Percentiles rank a stretch among this genome's conserved stretches.
Conservation (phyloP, 2,888 invertebrate species). For the Agrenia bidenticulata region DNA sequence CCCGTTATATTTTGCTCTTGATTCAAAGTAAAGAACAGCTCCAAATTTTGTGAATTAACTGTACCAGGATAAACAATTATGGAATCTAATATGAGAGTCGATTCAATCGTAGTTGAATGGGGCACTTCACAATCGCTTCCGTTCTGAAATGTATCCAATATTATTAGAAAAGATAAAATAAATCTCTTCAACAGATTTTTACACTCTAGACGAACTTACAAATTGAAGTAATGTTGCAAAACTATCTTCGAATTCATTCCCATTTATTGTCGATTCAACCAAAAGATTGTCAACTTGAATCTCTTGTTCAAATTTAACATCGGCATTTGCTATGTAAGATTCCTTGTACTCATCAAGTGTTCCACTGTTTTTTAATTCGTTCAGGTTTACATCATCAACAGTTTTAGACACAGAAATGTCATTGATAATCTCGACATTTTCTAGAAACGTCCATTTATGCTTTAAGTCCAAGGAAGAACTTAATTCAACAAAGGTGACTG, state of each 20-base stretch:
- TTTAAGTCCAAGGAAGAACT: not conserved
- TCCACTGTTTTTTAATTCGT: conserved; percentile 29
- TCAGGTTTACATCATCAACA: conserved; percentile 39
- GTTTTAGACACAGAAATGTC: conserved; percentile 27
- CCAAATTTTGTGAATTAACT: conserved; percentile 28
- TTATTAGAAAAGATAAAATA: conserved; percentile 15
- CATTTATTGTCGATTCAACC: conserved; percentile 35
- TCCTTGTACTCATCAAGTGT: conserved; percentile 20
- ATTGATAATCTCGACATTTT: conserved; percentile 22
- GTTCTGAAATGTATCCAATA: conserved; percentile 25
- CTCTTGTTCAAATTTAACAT: conserved; percentile 35
- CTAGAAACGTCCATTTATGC: conserved; percentile 32
- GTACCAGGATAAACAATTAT: conserved; percentile 20
- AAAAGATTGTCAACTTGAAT: conserved; percentile 31
- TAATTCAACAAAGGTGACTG: conserved; percentile 31
- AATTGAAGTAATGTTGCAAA: conserved; percentile 36
- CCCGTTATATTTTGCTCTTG: conserved; percentile 34
- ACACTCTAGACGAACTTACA: conserved; percentile 38
- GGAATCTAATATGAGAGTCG: conserved; percentile 18
- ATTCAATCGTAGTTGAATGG: conserved; percentile 31
- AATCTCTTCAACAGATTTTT: not conserved
- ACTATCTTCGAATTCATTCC: conserved; percentile 30
- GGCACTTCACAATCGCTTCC: conserved; percentile 23
- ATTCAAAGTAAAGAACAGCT: conserved; percentile 31
- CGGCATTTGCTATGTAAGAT: conserved; percentile 32